Evolutionary conservation across 2,797 vertebrate genomes (phyloP), one percentile per base, ranked within the genome.

Genomic region (Poecilia picta): DNA sequence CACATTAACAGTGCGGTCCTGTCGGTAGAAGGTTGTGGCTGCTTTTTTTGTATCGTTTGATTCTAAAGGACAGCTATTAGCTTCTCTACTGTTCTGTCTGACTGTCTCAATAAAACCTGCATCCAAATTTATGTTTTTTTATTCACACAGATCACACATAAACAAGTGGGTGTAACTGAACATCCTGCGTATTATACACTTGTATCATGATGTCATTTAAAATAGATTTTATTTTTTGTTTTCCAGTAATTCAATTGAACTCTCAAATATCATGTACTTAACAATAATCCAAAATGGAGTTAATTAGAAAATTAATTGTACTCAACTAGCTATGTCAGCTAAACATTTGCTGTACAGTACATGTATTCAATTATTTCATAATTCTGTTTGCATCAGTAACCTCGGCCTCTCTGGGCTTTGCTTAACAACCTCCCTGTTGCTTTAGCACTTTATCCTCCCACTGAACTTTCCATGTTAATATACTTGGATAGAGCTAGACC

Each of bases 11-110:
- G 28, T 41, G 59, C 8, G 82, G 72, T 84, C 82, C 71, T 47
- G 74, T 59, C 73, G 76, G 85, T 78, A 81, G 78, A 74, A 84
- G 28, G 62, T 74, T 23, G 23, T 13, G 81, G 80, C 83, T 91
- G 83, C 81, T 89, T 88, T 80, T 81, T 73, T 77, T 86, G 43
- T 47, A 75, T 68, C 80, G 57, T 76, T 79, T 57, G 79, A 88
- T 89, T 90, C 83, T 77, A 76, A 79, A 88, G 89, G 87, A 90
- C 89, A 93, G 91, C 91, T 92, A 83, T 73, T 70, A 16, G 88
- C 89, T 90, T 81, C 84, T 82, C 83, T 78, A 84, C 79, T 83
- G 75, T 71, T 85, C 62, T 66, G 39, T 87, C 77, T 74, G 75
- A 55, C 80, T 77, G 66, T 64, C 46, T 47, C 83, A 84, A 49